phyloP scores from a whole-genome alignment of 2,113 vertebrate species.

The Poeciliopsis turrubarensis region DNA sequence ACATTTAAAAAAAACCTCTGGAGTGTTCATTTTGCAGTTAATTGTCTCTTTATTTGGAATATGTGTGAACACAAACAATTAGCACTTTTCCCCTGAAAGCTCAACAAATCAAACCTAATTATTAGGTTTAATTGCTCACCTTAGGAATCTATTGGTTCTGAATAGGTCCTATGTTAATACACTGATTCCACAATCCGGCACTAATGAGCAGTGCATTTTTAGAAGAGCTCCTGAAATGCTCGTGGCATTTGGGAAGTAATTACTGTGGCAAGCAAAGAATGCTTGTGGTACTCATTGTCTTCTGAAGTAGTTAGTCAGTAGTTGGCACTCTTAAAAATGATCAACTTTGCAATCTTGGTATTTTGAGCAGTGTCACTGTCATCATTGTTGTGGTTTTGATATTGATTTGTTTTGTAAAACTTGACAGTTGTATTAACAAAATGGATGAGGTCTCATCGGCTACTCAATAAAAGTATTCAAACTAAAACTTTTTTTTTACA shows the following conservation, averaged over 20 bases:
- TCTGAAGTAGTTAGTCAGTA: too few species aligned
- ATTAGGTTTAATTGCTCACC: neutral
- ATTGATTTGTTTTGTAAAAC: too few species aligned
- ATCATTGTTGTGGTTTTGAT: too few species aligned
- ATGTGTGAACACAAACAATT: neutral
- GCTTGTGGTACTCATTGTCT: neutral
- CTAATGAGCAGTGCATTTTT: neutral
- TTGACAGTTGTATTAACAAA: too few species aligned
- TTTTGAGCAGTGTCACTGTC: too few species aligned
- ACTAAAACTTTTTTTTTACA: too few species aligned
- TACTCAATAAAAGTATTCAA: too few species aligned
- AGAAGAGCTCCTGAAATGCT: neutral
- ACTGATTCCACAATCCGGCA: neutral
- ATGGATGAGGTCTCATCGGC: too few species aligned
- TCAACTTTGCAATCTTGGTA: too few species aligned
- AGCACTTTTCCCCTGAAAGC: neutral
- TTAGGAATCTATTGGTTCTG: neutral
- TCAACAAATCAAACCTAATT: neutral
- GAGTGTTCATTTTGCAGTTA: slow-evolving; percentile 7
- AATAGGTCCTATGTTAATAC: neutral
- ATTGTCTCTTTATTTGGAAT: slow-evolving; percentile 13
- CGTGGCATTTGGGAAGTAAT: neutral
- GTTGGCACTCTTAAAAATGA: too few species aligned
- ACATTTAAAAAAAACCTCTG: slow-evolving; percentile 50
- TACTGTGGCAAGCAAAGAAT: neutral